These are phyloP conservation scores for Elachura formosa DNA, from an alignment of 2,113 vertebrate genomes.

Conservation along the genomic window DNA sequence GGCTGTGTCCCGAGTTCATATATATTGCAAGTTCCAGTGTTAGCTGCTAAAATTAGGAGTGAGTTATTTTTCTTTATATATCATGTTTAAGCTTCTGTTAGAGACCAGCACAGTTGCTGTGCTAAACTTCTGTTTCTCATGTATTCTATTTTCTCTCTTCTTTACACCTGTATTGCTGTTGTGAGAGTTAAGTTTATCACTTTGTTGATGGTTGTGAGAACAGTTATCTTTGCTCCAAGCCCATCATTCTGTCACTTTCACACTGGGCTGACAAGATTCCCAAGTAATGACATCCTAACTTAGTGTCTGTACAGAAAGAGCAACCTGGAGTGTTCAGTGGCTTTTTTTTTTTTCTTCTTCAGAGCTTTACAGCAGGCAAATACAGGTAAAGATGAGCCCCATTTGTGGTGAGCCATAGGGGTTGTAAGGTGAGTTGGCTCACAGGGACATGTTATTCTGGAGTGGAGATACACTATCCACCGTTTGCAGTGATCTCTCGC, in stretches of 20 bases:
- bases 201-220: neutral
- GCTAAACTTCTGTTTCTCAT: neutral
- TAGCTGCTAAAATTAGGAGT: constrained; percentile 9
- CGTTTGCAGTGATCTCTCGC: neutral
- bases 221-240: neutral
- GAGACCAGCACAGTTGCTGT: neutral
- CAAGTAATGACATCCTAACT: neutral
- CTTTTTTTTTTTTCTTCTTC: neutral
- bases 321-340: neutral
- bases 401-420: neutral
- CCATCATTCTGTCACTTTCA: neutral
- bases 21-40: neutral
- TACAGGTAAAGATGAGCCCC: neutral
- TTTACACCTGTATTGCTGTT: neutral
- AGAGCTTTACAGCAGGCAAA: neutral
- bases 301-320: neutral
- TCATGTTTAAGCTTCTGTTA: neutral
- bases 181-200: neutral
- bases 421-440: neutral
- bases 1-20: neutral
- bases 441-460: neutral
- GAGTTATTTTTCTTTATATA: neutral
- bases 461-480: neutral
- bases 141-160: neutral
- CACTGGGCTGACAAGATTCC: neutral